phyloP scores from a whole-genome alignment of 2,113 vertebrate genomes.

The Ochotona princeps region DNA sequence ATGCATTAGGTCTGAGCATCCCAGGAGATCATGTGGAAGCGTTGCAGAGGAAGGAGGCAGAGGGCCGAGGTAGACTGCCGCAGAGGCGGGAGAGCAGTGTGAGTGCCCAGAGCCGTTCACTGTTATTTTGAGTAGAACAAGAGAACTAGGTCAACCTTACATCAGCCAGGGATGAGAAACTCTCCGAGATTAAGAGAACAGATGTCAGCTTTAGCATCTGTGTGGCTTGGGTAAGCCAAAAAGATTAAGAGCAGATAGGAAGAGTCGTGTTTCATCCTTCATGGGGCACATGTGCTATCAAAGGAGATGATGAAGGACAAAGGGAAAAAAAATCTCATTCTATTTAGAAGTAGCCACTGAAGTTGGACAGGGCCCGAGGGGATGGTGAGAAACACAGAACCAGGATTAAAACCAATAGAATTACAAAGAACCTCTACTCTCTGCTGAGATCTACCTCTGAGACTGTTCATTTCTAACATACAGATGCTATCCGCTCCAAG shows the following conservation, averaged over 20 bases:
- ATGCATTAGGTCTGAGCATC: neutral
- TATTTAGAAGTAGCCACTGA: neutral
- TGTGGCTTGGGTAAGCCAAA: neutral
- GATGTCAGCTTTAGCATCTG: conserved; percentile 58
- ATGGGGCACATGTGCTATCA: neutral
- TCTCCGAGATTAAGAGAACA: conserved; percentile 62
- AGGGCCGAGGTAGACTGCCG: neutral
- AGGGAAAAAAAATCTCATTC: neutral
- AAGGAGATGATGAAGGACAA: neutral
- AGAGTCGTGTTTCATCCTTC: neutral
- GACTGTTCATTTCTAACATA: neutral
- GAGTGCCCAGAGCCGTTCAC: neutral
- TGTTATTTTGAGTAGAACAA: neutral
- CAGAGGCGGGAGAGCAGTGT: neutral
- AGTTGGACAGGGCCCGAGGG: neutral
- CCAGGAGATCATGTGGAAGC: neutral
- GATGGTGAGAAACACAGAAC: neutral
- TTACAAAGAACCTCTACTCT: neutral
- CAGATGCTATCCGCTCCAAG: neutral
- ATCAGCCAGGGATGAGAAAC: conserved; percentile 33
- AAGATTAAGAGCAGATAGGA: conserved; percentile 37
- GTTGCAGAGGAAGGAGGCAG: neutral
- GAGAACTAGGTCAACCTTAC: conserved; percentile 68
- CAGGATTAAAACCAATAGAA: neutral
- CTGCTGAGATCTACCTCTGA: neutral